Evolutionary conservation across 2,113 vertebrate genomes (phyloP).

Genomic region (Halichoerus grypus): DNA sequence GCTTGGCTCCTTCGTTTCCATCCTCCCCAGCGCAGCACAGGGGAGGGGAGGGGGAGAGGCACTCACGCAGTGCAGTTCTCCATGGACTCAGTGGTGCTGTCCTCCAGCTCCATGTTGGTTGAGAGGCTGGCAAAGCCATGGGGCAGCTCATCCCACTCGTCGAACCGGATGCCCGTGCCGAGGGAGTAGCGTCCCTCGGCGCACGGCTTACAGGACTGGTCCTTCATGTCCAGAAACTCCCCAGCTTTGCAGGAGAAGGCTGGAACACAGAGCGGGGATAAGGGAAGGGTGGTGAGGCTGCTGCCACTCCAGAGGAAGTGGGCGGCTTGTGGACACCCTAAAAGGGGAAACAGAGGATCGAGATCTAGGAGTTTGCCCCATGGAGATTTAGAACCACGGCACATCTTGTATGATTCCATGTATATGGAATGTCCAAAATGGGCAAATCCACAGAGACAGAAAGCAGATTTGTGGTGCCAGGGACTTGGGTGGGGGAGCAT

Average conservation of each 20-base stretch:
- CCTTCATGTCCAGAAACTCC: conserved; percentile 96
- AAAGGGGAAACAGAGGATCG: background rate
- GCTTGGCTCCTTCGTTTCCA: background rate
- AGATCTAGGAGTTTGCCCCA: background rate
- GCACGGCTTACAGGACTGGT: conserved; percentile 93
- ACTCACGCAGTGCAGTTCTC: conserved; percentile 94
- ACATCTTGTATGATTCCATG: background rate
- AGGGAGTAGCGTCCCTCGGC: conserved; percentile 94
- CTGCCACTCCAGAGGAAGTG: background rate
- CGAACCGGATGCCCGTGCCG: conserved; percentile 92
- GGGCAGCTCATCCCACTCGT: conserved; percentile 95
- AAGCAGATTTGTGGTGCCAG: background rate
- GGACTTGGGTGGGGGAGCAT: background rate
- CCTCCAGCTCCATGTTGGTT: conserved; percentile 84
- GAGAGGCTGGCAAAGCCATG: conserved; percentile 93
- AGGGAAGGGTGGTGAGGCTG: background rate
- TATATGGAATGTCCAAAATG: background rate
- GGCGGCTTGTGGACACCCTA: background rate
- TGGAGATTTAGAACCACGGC: background rate
- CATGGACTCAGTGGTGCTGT: background rate
- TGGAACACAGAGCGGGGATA: conserved; percentile 77
- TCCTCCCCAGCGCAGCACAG: background rate
- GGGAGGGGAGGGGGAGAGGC: background rate
- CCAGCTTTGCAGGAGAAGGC: conserved; percentile 96
- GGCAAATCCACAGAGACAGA: background rate